Percentiles rank a stretch among this genome's conserved stretches.
These are phyloP conservation scores for Agapetus fuscipes DNA, from an alignment of 2,888 invertebrate species.

Conservation along the genomic window DNA sequence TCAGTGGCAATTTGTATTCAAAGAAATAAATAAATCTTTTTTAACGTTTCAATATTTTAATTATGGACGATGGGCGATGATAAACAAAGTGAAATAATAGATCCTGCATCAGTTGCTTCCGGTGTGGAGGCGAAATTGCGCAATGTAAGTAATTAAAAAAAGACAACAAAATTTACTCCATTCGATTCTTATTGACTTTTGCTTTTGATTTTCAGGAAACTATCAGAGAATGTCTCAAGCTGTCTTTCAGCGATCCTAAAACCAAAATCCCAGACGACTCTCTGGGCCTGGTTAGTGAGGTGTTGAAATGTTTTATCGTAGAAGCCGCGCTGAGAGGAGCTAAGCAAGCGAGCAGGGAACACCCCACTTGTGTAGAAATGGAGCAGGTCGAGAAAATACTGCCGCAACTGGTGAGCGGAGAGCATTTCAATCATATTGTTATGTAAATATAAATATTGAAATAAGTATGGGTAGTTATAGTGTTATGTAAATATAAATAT, in stretches of 20 bases:
- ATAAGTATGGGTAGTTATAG: too few species aligned
- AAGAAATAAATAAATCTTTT: too few species aligned
- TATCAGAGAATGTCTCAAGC: slow-evolving; percentile 44
- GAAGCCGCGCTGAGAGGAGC: slow-evolving; percentile 46
- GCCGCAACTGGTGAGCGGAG: slow-evolving; percentile 44
- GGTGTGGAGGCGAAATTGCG: slow-evolving; percentile 33
- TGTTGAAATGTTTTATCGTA: slow-evolving; percentile 43
- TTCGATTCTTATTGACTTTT: too few species aligned
- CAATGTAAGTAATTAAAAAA: slow-evolving; percentile 27
- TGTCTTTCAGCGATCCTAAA: slow-evolving; percentile 44
- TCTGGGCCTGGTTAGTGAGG: slow-evolving; percentile 41
- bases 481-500: too few species aligned
- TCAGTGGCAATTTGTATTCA: too few species aligned
- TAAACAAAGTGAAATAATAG: slow-evolving; percentile 32
- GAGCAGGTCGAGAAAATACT: slow-evolving; percentile 48
- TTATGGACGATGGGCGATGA: too few species aligned
- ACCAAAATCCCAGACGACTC: slow-evolving; percentile 47
- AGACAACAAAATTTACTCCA: background rate
- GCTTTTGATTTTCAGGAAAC: slow-evolving; percentile 44
- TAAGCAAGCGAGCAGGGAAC: slow-evolving; percentile 39
- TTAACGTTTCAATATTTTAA: too few species aligned
- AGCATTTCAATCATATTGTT: too few species aligned
- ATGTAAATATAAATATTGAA: too few species aligned
- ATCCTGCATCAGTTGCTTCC: slow-evolving; percentile 32
- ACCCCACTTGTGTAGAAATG: slow-evolving; percentile 37